Evolutionary conservation across 23 tunicate genomes (phyloP), one percentile per base, ranked within the genome.

Genomic region (Botrylloides violaceus): DNA sequence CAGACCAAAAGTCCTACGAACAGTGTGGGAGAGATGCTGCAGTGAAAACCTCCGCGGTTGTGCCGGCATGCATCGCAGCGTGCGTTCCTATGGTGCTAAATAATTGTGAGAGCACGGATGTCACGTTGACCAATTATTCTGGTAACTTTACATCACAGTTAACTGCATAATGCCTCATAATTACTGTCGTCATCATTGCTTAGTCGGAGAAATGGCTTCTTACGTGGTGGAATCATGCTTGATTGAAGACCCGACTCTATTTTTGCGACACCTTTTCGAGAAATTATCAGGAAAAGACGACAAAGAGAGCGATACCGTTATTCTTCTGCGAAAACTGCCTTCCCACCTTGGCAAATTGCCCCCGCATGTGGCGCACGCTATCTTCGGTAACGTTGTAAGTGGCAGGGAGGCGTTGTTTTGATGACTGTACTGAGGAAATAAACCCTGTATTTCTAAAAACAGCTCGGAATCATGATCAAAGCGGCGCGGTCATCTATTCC

Each of bases 21-120:
- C 74, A 68, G 47, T 34, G 47, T 25, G 25, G 58, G 12, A 18
- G 74, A 19, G 74, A 68, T 5, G 24, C 25, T 34, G 58, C 74
- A 1, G 56, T 56, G 12, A 68, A 39, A 68, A 24, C 74, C 26
- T 29, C 21, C 72, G 56, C 90, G 27, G 97, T 83, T 3, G 82
- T 83, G 35, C 97, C 97, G 5, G 70, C 97, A 1, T 78, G 80
- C 31, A 76, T 90, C 20, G 90, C 85, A 2, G 97, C 71, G 64
- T 90, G 97, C 35, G 55, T 90, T 58, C 90, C 90, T 1, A 53
- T 66, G 1, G 59, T 90, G 28, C 58, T 90, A 3, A 75, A 74
- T 22, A 24, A 24, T 21, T 68, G 74, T 39, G 29, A 68, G 9
- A 56, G 36, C 36, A n/a, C 74, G 1, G 74, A 37, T 32, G n/a